phyloP scores from a whole-genome alignment of 2,113 vertebrate species.

The Lepidothrix coronata region DNA sequence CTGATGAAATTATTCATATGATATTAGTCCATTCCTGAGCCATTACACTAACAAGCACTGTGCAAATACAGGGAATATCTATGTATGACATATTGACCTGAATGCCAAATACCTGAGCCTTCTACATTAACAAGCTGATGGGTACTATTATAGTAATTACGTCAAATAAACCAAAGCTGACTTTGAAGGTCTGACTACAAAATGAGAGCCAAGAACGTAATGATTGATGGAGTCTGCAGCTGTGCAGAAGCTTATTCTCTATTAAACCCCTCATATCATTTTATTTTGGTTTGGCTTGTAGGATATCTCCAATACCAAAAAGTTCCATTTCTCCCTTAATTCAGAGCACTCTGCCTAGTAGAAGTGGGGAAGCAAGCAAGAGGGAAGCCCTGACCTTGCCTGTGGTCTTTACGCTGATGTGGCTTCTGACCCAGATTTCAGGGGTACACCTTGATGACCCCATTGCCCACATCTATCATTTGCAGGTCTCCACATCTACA shows the following conservation, averaged over 20 bases:
- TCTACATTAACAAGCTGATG: neutral
- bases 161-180: neutral
- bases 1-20: slow-evolving; percentile 29
- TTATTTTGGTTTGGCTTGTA: neutral
- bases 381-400: neutral
- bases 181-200: slow-evolving; percentile 7
- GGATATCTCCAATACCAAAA: neutral
- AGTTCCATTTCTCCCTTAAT: neutral
- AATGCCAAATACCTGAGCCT: neutral
- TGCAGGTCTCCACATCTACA: neutral
- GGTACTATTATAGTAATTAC: neutral
- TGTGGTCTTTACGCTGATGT: neutral
- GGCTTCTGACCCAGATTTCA: neutral
- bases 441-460: neutral
- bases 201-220: neutral
- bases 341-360: neutral
- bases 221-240: neutral
- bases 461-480: neutral
- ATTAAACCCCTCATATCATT: neutral
- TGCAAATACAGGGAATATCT: neutral
- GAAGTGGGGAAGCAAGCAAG: neutral
- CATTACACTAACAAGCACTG: neutral
- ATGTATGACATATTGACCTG: neutral
- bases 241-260: neutral
- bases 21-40: neutral